Evolutionary conservation across 1,140 invertebrate species (phyloP).

Genomic region (Elysia chlorotica): DNA sequence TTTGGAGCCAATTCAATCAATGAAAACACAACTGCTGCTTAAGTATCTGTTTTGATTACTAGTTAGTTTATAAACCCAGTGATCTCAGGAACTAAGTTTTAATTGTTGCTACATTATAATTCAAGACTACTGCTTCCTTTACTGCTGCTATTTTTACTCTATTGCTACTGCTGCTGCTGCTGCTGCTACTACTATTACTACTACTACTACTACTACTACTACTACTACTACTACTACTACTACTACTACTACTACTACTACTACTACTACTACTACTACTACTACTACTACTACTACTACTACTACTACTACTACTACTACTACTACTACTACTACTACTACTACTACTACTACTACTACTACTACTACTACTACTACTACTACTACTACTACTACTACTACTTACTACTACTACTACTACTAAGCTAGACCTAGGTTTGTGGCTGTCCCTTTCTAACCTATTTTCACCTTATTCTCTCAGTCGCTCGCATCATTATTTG

Average conservation of each 20-base stretch:
- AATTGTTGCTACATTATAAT: not conserved
- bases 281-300: slow-evolving; percentile 11
- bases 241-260: slow-evolving; percentile 11
- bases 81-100: not conserved
- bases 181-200: slow-evolving; percentile 8
- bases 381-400: slow-evolving; percentile 5
- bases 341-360: slow-evolving; percentile 12
- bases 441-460: not conserved
- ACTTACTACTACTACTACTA: too few species aligned
- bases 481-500: not conserved
- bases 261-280: slow-evolving; percentile 11
- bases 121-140: not conserved
- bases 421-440: too few species aligned
- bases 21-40: not conserved
- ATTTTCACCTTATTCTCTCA: not conserved
- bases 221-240: slow-evolving; percentile 12
- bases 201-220: slow-evolving; percentile 11
- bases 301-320: slow-evolving; percentile 13
- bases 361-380: slow-evolving; percentile 11
- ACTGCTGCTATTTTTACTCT: not conserved
- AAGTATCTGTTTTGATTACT: not conserved
- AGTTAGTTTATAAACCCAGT: not conserved
- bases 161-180: slow-evolving; percentile 1
- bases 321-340: slow-evolving; percentile 9
- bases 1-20: not conserved